Evolutionary conservation across 1,140 invertebrate genomes (phyloP), one percentile per base, ranked within the genome.

Genomic region (Kradibia gibbosae): DNA sequence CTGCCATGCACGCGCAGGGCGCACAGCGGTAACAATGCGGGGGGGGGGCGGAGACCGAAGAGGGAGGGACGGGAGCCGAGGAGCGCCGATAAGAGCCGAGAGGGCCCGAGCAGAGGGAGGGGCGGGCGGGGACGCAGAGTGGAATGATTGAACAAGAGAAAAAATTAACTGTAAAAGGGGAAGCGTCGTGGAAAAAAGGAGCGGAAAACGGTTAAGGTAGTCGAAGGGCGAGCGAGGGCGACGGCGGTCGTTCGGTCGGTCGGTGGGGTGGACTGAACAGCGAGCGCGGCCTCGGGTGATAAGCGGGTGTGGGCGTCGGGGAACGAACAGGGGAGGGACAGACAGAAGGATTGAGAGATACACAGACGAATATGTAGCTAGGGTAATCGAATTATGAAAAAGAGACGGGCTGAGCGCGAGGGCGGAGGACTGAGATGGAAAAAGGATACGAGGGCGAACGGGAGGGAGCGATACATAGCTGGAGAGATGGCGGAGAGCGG

Each of bases 131-230:
- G 75, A 82, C 67, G 50, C 76, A 77, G 60, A 67, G 83, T 65
- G 62, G 62, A 67, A 67, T 34, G 62, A 67, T 67, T 39, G 62
- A 67, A 39, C 15, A 39, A n/a, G 62, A 36, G 62, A 39, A 75
- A 67, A 80, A 83, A 60, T 28, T 71, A 84, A 42, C 50, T 65
- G 28, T 82, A 82, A 60, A 71, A 70, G 81, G 73, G 36, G 28
- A 42, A 50, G 77, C n/a, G 1, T 22, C 45, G 25, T 55, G 45
- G 72, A 76, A 78, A 78, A 77, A 11, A 36, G 25, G 22, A 50
- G 57, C 28, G 28, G 20, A 80, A 80, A 80, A 60, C 53, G 71
- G 53, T 78, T 62, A 62, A 73, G 65, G 60, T 42, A 65, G 62
- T 53, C 36, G 34, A 48, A 53, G 77, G 34, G 45, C 67, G 45